A percentile compares a stretch with the other conserved stretches of the same genome.
These are phyloP conservation scores for Scelioninae gen. 2 DNA, from an alignment of 2,888 invertebrate genomes.

Conservation along the genomic window DNA sequence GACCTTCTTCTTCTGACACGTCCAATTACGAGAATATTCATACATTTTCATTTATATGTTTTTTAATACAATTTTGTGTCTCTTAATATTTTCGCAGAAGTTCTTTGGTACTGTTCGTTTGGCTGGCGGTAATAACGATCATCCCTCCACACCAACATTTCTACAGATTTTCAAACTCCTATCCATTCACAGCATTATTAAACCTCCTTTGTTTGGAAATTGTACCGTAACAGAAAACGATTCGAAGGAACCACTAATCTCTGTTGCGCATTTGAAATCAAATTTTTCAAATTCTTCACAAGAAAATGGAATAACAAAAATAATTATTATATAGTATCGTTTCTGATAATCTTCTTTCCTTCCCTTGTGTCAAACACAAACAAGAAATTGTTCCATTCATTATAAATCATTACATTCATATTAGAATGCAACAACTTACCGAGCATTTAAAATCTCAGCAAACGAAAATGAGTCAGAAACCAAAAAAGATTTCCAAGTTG, in stretches of 20 bases:
- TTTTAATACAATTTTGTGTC: background rate
- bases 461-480: background rate
- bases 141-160: conserved; percentile 9
- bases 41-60: no score
- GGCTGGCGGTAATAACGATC: conserved; percentile 9
- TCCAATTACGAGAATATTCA: no score
- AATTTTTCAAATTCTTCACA: conserved; percentile 9
- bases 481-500: background rate
- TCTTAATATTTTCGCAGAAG: conserved; percentile 2
- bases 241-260: background rate
- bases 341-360: background rate
- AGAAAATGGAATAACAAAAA: background rate
- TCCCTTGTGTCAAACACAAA: conserved; percentile 4
- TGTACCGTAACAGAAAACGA: background rate
- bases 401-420: background rate
- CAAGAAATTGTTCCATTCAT: background rate
- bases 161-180: conserved; percentile 7
- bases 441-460: background rate
- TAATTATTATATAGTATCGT: background rate
- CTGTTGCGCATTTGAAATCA: background rate
- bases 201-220: conserved; percentile 1
- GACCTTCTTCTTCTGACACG: no score
- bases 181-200: conserved; percentile 5
- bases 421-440: conserved; percentile 3
- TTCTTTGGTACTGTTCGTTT: conserved; percentile 11